phyloP scores from a whole-genome alignment of 2,888 invertebrate species.

The Trilocha varians region DNA sequence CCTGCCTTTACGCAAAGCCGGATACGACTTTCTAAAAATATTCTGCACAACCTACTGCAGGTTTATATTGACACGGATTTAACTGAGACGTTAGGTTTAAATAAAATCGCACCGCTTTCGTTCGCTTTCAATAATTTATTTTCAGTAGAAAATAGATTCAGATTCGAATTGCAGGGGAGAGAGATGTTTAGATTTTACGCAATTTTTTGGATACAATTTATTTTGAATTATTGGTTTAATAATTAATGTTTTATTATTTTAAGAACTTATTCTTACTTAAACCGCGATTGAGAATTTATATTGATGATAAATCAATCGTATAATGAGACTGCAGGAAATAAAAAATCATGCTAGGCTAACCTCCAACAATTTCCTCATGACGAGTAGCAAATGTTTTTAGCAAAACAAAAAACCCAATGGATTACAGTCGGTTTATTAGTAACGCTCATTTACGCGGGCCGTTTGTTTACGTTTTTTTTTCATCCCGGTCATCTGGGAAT shows the following conservation, averaged over 20 bases:
- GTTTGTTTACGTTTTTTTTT: constrained; percentile 47
- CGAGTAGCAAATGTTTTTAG: constrained; percentile 17
- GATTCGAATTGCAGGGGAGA: no score
- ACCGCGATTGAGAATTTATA: no score
- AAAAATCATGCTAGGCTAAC: constrained; percentile 5
- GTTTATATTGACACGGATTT: constrained; percentile 4
- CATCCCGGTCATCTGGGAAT: constrained; percentile 13
- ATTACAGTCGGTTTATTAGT: constrained; percentile 37
- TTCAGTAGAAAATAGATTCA: no score
- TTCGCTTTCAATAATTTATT: background rate
- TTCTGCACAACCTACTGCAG: constrained; percentile 32
- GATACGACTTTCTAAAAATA: constrained; percentile 71
- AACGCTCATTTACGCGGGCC: constrained; percentile 34
- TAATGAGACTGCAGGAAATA: constrained; percentile 4
- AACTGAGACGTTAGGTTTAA: background rate
- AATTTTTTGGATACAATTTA: no score
- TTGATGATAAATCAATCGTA: no score
- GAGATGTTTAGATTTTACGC: no score
- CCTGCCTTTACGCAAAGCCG: constrained; percentile 49
- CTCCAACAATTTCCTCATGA: constrained; percentile 26
- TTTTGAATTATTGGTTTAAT: no score
- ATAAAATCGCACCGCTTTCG: background rate
- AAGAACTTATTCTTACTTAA: no score
- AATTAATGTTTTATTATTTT: no score
- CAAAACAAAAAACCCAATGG: constrained; percentile 44